Base-by-base conservation (phyloP, 2,888 invertebrate genomes). In the Branchinecta sandiegonensis region DNA sequence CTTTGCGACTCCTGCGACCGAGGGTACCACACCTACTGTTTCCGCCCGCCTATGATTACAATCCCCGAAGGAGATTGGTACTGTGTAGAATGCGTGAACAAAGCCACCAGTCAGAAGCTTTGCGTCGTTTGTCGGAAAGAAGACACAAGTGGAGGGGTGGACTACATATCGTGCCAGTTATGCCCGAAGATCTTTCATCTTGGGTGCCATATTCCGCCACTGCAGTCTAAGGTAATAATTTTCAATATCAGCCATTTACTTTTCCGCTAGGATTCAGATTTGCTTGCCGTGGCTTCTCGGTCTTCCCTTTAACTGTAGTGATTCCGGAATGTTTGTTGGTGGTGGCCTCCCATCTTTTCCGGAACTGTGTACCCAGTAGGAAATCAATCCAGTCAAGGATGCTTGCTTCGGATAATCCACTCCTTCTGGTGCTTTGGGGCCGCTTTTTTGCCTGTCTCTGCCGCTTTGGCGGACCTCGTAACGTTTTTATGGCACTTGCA, bases 61-160 rank as follows among this genome's bases (percentile, higher is more conserved):
- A 95, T 97, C 79, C 96, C 97, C 17, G 94, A 94, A 74, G 96
- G 96, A 47, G 95, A 97, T 79, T 97, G 96, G 96, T 91, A 76
- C 71, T 76, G 76, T 67, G 75, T 73, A 71, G 76, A 76, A 70
- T 75, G 76, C 68, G 74, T 75, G 50, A 76, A 76, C 70, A 91
- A 93, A 80, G 93, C 91, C 8, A 89, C 93, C 46, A 93, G 93
- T 47, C 90, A 91, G 76, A 84, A 91, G 69, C 91, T 92, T 76
- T 96, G 96, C 80, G 89, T 95, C 72, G 92, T 95, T 71, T 97
- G 96, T 78, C 94, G 95, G 50, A 85, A 85, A 74, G 81, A 84
- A 72, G 80, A 70, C 17, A 14, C 56, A 1, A 73, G 81, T 47
- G 78, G 77, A 46, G 83, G 83, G 73, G 84, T 84, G 74, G 85